Conservation (phyloP, 1,140 invertebrate species). For the Ostrea denselamellosa region DNA sequence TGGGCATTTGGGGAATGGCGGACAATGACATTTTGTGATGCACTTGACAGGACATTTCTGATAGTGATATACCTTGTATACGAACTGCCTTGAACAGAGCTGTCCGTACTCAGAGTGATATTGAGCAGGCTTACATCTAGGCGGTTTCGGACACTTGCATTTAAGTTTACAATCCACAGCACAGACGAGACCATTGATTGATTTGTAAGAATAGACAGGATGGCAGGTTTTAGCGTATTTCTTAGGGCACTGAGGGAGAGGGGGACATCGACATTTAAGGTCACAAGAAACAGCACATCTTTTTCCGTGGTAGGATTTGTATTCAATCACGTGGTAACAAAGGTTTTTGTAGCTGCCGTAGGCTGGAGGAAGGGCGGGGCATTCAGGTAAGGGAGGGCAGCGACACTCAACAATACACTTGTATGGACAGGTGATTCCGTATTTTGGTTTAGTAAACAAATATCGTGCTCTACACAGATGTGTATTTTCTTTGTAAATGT, state of each 20-base stretch:
- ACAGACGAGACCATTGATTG: background rate
- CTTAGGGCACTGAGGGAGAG: background rate
- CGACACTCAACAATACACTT: slow-evolving; percentile 24
- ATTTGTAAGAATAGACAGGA: background rate
- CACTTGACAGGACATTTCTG: slow-evolving; percentile 26
- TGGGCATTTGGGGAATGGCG: background rate
- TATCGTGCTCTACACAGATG: background rate
- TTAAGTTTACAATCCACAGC: background rate
- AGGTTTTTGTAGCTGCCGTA: background rate
- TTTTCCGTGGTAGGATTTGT: background rate
- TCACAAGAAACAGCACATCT: background rate
- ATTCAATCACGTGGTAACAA: slow-evolving; percentile 3
- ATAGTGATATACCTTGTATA: background rate
- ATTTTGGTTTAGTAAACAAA: background rate
- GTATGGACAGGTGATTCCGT: background rate
- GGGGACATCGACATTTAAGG: background rate
- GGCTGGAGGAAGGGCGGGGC: background rate
- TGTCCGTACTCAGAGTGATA: background rate
- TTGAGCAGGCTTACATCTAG: background rate
- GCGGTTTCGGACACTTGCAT: slow-evolving; percentile 16
- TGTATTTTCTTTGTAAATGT: no score
- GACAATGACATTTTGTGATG: background rate
- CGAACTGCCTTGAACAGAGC: background rate
- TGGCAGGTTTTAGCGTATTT: background rate
- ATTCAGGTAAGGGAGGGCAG: background rate